Percentiles rank a stretch among this genome's conserved stretches.
Conservation (phyloP, 2,888 invertebrate species). For the Portevinia maculata region DNA sequence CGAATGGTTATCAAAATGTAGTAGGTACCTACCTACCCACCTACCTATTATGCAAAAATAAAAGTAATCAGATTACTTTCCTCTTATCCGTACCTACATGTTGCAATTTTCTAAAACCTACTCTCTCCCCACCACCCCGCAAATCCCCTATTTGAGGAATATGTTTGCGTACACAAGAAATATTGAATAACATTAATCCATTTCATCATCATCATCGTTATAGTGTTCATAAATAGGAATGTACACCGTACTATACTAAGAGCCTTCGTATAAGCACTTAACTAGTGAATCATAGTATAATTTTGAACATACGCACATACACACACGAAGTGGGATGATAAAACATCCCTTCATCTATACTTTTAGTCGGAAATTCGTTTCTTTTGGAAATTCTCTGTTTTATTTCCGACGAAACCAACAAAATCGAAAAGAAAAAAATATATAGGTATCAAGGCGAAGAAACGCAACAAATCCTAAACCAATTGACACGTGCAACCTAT, state of each 20-base stretch:
- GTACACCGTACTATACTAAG: constrained; percentile 43
- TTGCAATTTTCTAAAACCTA: constrained; percentile 44
- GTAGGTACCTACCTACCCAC: constrained; percentile 35
- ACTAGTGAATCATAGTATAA: constrained; percentile 52
- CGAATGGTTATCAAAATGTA: no score
- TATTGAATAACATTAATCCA: constrained; percentile 70
- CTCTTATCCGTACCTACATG: constrained; percentile 34
- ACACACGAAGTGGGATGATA: constrained; percentile 49
- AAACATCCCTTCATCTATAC: constrained; percentile 61
- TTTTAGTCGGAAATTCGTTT: constrained; percentile 58
- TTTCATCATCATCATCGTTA: constrained; percentile 65
- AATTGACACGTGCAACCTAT: constrained; percentile 74
- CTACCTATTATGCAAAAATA: constrained; percentile 7
- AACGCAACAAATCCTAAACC: constrained; percentile 69
- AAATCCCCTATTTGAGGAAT: constrained; percentile 24
- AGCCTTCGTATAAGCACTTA: constrained; percentile 59
- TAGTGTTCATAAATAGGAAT: constrained; percentile 63
- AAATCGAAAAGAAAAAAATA: constrained; percentile 3
- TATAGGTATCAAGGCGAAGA: constrained; percentile 34
- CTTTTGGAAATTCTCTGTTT: constrained; percentile 60
- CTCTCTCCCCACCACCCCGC: neutral
- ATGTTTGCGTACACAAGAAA: constrained; percentile 57
- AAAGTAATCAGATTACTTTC: constrained; percentile 51
- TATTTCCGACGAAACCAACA: constrained; percentile 46
- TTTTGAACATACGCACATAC: constrained; percentile 38